phyloP scores from a whole-genome alignment of 2,113 vertebrate species.

The Anthoscopus minutus region DNA sequence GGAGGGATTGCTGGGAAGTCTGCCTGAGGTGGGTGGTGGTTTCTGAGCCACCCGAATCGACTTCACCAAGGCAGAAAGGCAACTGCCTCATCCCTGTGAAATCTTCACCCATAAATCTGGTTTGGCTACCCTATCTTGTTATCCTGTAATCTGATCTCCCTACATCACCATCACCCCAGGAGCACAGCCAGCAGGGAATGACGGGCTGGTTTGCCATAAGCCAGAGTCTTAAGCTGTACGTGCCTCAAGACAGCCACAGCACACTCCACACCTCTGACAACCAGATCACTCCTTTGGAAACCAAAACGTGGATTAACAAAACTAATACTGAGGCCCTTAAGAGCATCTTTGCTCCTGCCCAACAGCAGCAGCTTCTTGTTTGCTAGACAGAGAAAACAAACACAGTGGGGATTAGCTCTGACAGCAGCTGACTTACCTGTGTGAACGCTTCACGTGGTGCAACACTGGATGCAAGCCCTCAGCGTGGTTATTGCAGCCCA shows the following conservation, averaged over 20 bases:
- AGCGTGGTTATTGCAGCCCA: neutral
- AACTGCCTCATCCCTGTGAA: neutral
- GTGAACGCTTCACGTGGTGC: neutral
- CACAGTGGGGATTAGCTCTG: neutral
- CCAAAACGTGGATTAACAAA: neutral
- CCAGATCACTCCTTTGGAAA: neutral
- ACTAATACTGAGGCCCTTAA: neutral
- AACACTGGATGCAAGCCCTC: neutral
- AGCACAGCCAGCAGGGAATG: neutral
- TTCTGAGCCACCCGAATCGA: neutral
- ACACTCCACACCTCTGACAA: neutral
- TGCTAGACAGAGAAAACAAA: neutral
- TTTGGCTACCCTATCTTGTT: neutral
- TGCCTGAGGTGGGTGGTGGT: neutral
- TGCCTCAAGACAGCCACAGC: neutral
- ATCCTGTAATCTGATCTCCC: constrained; percentile 4
- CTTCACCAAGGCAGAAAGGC: neutral
- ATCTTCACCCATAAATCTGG: neutral
- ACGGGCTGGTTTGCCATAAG: neutral
- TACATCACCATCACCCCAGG: neutral
- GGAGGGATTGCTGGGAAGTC: neutral
- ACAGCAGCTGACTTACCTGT: neutral
- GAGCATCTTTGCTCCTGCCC: neutral
- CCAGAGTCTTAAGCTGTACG: neutral
- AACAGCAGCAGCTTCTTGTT: neutral